Percentiles rank a stretch among this genome's conserved stretches.
phyloP scores from a whole-genome alignment of 2,797 vertebrate species.

The Meda fulgida region DNA sequence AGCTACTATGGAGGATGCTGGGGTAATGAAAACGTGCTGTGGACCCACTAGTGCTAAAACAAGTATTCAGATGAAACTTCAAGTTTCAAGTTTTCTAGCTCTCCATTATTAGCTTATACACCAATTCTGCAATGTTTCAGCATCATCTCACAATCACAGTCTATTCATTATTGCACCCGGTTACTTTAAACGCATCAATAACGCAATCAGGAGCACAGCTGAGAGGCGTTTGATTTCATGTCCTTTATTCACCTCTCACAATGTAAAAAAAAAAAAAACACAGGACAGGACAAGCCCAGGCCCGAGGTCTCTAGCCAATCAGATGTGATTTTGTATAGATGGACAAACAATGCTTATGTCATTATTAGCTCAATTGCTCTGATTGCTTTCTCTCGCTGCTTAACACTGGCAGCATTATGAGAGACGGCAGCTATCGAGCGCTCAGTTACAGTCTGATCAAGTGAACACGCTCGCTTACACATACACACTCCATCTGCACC shows the following conservation, averaged over 20 bases:
- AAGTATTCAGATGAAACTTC: conserved; percentile 17
- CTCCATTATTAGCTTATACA: conserved; percentile 31
- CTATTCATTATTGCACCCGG: conserved; percentile 57
- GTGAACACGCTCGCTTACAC: conserved; percentile 38
- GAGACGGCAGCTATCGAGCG: conserved; percentile 23
- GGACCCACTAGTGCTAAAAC: conserved; percentile 13
- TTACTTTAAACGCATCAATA: conserved; percentile 54
- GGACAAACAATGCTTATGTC: conserved; percentile 22
- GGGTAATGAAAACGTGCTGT: background rate
- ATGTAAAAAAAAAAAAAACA: background rate
- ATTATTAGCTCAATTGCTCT: conserved; percentile 26
- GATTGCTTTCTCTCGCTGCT: conserved; percentile 16
- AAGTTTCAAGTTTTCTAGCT: background rate
- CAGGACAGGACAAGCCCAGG: conserved; percentile 16
- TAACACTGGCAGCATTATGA: conserved; percentile 36
- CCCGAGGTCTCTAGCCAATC: conserved; percentile 27
- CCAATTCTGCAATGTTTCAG: conserved; percentile 8
- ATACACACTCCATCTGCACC: background rate
- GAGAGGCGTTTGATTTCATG: conserved; percentile 37
- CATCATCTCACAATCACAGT: conserved; percentile 40
- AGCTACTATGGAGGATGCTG: conserved; percentile 20
- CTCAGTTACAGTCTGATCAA: conserved; percentile 45
- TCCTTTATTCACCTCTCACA: conserved; percentile 34
- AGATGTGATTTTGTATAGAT: conserved; percentile 27
- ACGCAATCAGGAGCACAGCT: conserved; percentile 45